Conservation (phyloP, 2,797 vertebrate species). For the Semaprochilodus insignis region DNA sequence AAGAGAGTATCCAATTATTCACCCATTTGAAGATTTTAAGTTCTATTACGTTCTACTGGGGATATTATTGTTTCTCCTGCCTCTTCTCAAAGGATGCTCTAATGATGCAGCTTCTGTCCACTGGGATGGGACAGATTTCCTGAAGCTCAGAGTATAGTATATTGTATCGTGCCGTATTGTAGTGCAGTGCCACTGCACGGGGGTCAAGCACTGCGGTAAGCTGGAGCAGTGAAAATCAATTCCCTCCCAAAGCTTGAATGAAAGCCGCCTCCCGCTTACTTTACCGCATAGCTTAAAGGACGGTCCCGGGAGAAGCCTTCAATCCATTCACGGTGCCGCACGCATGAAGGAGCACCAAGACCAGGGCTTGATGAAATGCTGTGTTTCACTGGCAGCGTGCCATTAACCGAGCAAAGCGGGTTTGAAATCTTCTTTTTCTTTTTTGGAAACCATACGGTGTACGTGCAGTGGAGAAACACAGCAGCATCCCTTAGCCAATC, state of each 20-base stretch:
- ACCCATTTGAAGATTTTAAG: too few species aligned
- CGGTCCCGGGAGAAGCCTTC: constrained; percentile 22
- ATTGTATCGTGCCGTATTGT: background rate
- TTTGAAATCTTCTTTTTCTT: constrained; percentile 29
- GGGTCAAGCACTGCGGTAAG: constrained; percentile 27
- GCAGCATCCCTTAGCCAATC: background rate
- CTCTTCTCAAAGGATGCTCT: background rate
- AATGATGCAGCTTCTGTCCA: background rate
- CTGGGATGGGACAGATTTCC: background rate
- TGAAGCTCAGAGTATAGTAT: constrained; percentile 1
- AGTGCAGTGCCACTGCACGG: background rate
- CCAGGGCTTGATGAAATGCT: constrained; percentile 19
- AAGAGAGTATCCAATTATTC: too few species aligned
- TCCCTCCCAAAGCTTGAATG: constrained; percentile 39
- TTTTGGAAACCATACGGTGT: background rate
- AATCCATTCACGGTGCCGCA: constrained; percentile 42
- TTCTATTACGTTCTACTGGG: background rate
- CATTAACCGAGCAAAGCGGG: constrained; percentile 23
- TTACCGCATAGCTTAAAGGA: constrained; percentile 33
- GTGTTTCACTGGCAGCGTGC: constrained; percentile 32
- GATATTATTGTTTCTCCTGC: background rate
- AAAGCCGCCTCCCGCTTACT: constrained; percentile 37
- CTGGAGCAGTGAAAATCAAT: constrained; percentile 39
- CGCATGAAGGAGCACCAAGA: constrained; percentile 33
- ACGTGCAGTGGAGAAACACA: background rate